Conservation (phyloP, 1,140 invertebrate genomes). For the Drosophila busckii region DNA sequence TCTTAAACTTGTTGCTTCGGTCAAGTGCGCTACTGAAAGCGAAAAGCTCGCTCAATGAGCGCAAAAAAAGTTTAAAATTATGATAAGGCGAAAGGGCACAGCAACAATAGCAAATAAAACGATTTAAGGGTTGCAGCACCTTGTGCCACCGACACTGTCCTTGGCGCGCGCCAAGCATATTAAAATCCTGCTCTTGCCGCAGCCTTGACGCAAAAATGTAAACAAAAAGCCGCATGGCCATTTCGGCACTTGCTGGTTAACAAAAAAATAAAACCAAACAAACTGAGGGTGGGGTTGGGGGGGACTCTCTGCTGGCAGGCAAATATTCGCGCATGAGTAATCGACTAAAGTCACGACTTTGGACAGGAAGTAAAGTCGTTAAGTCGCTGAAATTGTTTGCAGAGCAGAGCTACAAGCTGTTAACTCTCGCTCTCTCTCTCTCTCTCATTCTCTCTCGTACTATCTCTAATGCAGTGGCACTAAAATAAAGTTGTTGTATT, state of each 20-base stretch:
- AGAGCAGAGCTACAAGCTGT: too few relatives aligned
- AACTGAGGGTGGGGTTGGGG: background rate
- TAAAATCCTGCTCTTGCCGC: constrained; percentile 12
- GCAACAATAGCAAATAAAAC: constrained; percentile 2
- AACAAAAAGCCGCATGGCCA: constrained; percentile 48
- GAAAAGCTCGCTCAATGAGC: constrained; percentile 36
- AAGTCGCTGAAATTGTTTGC: too few relatives aligned
- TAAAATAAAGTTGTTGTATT: too few relatives aligned
- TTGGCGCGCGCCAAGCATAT: constrained; percentile 19
- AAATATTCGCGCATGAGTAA: constrained; percentile 46
- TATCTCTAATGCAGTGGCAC: too few relatives aligned
- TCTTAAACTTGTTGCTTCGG: constrained; percentile 63
- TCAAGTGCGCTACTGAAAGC: constrained; percentile 49
- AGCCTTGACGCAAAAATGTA: constrained; percentile 46
- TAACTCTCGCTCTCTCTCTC: too few relatives aligned
- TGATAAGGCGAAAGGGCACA: constrained; percentile 8
- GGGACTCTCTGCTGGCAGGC: too few relatives aligned
- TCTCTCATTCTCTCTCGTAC: too few relatives aligned
- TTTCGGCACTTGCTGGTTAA: constrained; percentile 23
- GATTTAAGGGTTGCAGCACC: constrained; percentile 27
- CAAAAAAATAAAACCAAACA: constrained; percentile 2
- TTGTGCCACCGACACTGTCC: background rate
- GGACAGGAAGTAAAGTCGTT: constrained; percentile 6
- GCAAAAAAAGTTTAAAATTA: constrained; percentile 45
- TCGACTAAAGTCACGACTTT: constrained; percentile 44